A percentile compares a stretch with the other conserved stretches of the same genome.
These are phyloP conservation scores for Scalopus aquaticus DNA, from an alignment of 2,113 vertebrate genomes.

Conservation along the genomic window DNA sequence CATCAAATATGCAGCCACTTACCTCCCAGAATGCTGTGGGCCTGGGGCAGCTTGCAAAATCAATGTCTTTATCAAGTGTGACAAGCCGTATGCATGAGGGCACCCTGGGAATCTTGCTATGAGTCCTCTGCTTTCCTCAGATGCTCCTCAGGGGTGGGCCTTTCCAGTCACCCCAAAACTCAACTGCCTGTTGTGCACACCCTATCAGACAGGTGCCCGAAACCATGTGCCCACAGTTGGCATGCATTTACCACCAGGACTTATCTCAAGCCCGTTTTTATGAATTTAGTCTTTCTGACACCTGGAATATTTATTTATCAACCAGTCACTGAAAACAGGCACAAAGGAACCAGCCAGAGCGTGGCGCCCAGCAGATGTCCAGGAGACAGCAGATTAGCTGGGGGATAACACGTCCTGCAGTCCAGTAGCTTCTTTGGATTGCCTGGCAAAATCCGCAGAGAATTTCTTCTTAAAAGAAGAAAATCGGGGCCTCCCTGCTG, in stretches of 20 bases:
- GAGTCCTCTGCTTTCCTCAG: background rate
- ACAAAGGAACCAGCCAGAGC: background rate
- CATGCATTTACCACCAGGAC: background rate
- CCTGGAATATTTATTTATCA: constrained; percentile 19
- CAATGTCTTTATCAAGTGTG: background rate
- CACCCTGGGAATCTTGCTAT: background rate
- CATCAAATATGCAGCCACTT: background rate
- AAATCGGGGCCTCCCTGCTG: background rate
- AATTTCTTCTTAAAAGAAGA: background rate
- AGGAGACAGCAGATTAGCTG: background rate
- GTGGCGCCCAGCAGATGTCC: background rate
- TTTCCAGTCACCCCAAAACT: background rate
- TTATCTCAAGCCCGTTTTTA: background rate
- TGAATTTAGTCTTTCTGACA: constrained; percentile 28
- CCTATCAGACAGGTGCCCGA: background rate
- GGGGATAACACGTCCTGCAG: background rate
- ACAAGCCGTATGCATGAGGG: background rate
- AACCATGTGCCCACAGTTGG: background rate
- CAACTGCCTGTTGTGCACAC: background rate
- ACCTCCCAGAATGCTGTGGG: background rate
- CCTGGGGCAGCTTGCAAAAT: background rate
- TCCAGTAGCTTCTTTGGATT: constrained; percentile 10
- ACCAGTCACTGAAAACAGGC: constrained; percentile 5
- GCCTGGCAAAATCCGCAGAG: background rate
- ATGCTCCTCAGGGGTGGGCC: background rate